Conservation (phyloP, 2,797 vertebrate genomes). For the Anguilla megastoma region DNA sequence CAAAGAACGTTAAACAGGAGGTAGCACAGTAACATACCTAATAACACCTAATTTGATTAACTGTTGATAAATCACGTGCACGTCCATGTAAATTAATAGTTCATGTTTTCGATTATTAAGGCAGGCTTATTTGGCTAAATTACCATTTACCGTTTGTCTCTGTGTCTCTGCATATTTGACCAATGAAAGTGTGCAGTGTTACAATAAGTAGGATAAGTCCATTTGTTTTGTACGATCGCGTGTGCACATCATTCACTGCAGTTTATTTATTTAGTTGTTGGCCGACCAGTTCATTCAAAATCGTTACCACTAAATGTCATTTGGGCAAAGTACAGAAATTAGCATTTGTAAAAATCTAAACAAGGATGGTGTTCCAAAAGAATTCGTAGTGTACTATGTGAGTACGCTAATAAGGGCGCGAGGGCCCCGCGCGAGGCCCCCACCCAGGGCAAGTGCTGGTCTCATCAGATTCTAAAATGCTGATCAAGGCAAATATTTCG, state of each 20-base stretch:
- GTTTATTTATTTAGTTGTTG: background rate
- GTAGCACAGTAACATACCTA: background rate
- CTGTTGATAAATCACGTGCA: background rate
- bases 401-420: background rate
- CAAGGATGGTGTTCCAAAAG: background rate
- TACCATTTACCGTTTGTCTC: background rate
- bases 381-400: background rate
- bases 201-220: background rate
- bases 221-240: background rate
- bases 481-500: constrained; percentile 48
- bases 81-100: background rate
- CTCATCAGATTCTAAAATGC: constrained; percentile 56
- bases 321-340: background rate
- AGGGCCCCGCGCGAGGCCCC: constrained; percentile 40
- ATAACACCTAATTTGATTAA: background rate
- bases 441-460: constrained; percentile 65
- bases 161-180: background rate
- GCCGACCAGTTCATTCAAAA: background rate
- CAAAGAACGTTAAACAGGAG: no score
- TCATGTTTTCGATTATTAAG: background rate
- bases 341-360: background rate
- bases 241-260: background rate
- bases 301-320: background rate
- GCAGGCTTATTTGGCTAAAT: background rate
- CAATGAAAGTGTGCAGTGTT: background rate